Evolutionary conservation across 2,113 vertebrate genomes (phyloP).

Genomic region (Mus pahari): DNA sequence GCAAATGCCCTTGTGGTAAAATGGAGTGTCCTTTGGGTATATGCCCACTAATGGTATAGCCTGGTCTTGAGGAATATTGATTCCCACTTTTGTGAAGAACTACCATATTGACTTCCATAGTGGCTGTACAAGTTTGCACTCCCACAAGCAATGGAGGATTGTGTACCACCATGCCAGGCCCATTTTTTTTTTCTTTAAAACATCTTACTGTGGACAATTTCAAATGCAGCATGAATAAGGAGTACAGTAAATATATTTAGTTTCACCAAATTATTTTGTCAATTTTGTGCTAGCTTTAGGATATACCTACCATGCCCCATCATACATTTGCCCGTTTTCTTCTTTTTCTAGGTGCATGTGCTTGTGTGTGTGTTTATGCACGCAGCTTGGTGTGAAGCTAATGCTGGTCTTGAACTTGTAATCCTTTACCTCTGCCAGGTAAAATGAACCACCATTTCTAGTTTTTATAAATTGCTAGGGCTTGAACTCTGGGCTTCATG

Average conservation of each 20-base stretch:
- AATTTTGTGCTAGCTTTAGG: not conserved
- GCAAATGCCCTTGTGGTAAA: not conserved
- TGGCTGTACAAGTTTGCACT: not conserved
- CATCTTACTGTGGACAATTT: slow-evolving; percentile 6
- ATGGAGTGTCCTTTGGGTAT: not conserved
- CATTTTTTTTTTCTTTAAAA: slow-evolving; percentile 40
- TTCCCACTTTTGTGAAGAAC: not conserved
- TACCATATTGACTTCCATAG: not conserved
- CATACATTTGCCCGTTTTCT: not conserved
- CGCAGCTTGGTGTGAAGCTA: not conserved
- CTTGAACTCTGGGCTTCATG: not conserved
- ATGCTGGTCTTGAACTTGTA: too few species aligned
- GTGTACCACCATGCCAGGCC: not conserved
- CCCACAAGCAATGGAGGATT: not conserved
- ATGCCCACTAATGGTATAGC: not conserved
- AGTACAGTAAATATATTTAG: not conserved
- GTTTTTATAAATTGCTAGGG: not conserved
- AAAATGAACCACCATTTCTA: not conserved
- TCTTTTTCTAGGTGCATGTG: not conserved
- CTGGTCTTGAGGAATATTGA: not conserved
- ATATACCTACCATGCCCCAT: not conserved
- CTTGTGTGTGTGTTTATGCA: too few species aligned
- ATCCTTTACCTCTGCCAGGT: too few species aligned
- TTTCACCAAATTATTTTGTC: slow-evolving; percentile 24
- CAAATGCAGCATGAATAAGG: not conserved